Evolutionary conservation across 2,113 vertebrate genomes (phyloP).

Genomic region (Crypturellus undulatus): DNA sequence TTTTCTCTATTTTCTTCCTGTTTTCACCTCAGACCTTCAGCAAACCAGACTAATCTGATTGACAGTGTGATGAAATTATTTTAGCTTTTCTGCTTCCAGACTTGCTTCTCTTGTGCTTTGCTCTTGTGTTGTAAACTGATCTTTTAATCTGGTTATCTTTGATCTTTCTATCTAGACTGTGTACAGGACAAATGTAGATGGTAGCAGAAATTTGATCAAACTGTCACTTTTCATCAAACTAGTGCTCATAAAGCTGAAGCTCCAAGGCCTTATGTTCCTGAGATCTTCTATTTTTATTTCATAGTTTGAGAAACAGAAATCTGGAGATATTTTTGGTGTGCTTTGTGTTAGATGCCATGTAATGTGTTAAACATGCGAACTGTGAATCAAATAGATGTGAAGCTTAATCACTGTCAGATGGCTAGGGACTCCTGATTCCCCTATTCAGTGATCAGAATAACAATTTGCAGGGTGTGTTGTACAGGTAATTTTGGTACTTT

Average conservation of each 20-base stretch:
- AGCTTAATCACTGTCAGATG: background rate
- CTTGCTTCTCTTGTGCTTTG: background rate
- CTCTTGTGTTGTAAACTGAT: background rate
- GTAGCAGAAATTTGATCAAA: fast-evolving
- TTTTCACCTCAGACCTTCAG: background rate
- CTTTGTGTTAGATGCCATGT: background rate
- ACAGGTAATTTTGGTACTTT: background rate
- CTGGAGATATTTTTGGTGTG: background rate
- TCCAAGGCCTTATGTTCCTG: background rate
- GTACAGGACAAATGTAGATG: background rate
- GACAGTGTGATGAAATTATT: background rate
- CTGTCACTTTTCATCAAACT: background rate
- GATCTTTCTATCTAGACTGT: background rate
- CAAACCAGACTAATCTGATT: background rate
- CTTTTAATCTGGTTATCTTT: background rate
- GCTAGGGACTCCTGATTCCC: background rate
- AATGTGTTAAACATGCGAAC: no score
- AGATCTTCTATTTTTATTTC: background rate
- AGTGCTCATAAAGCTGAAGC: background rate
- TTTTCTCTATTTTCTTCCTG: background rate
- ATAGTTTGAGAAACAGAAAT: background rate
- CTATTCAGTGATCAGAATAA: background rate
- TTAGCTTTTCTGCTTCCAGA: background rate
- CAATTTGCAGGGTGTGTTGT: background rate
- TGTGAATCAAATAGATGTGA: background rate